Evolutionary conservation across 2,113 vertebrate species (phyloP).

Genomic region (Coryphaenoides rupestris): DNA sequence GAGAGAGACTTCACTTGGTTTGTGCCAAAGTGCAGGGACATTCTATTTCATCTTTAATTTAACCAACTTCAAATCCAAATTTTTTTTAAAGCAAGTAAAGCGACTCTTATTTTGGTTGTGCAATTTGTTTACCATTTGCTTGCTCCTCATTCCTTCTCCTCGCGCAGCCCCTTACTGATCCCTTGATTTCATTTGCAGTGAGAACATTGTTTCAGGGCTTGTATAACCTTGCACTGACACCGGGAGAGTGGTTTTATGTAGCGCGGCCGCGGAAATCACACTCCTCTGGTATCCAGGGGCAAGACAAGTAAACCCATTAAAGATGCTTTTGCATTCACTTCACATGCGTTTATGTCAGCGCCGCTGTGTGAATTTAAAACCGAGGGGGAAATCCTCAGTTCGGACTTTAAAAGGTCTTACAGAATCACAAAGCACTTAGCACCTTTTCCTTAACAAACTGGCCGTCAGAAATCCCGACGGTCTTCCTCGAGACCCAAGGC

Average conservation of each 20-base stretch:
- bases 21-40: background rate
- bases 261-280: constrained; percentile 20
- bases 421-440: constrained; percentile 7
- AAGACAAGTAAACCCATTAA: constrained; percentile 26
- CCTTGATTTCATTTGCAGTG: constrained; percentile 43
- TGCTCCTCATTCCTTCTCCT: constrained; percentile 35
- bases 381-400: constrained; percentile 9
- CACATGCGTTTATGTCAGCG: constrained; percentile 30
- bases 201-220: constrained; percentile 27
- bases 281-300: constrained; percentile 33
- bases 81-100: too few species aligned
- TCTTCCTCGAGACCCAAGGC: background rate
- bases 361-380: constrained; percentile 21
- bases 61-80: too few species aligned
- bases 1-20: background rate
- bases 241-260: constrained; percentile 37
- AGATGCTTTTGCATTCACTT: constrained; percentile 26
- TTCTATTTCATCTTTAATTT: too few species aligned
- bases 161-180: constrained; percentile 47
- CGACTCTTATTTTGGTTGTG: constrained; percentile 21
- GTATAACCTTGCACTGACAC: constrained; percentile 48
- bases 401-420: constrained; percentile 11
- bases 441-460: constrained; percentile 11
- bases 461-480: background rate
- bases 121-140: constrained; percentile 40